Evolutionary conservation across 2,797 vertebrate species (phyloP), one percentile per base, ranked within the genome.

Genomic region (Pangasius larnaudii): DNA sequence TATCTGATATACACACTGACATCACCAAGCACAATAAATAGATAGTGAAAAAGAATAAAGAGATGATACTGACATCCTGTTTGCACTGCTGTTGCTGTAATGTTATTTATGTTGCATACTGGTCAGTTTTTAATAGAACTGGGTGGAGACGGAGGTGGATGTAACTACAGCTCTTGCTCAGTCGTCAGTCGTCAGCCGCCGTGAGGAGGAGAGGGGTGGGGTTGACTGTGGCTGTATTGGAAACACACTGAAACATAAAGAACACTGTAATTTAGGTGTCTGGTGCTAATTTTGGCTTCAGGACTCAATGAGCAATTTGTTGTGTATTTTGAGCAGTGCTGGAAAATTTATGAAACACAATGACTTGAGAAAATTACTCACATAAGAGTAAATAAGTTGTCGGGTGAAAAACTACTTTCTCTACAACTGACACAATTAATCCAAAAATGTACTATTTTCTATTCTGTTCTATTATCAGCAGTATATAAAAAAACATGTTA

Each of bases 251-350:
- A 42, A 82, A 67, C 18, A 84, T 67, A 51, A 61, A 24, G 56
- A 81, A 46, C 24, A 18, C 79, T 61, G 63, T 67, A 84, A 84
- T 84, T 84, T 65, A 33, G 9, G 46, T 69, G 61, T 67, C 78
- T 39, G 53, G 5, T 84, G 14, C 8, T 67, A 51, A 84, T 84
- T 84, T 51, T 19, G 81, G 9, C 61, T 67, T 49, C 22, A 18
- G 56, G 7, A 61, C 22, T 39, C 19, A 59, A 36, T 10, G 53
- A 59, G 30, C 58, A 42, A 27, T 46, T 42, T 61, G 58, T 42
- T 46, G 6, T 63, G 24, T 84, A 49, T 84, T 49, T 49, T 67
- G 27, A 49, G 39, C 81, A 49, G 36, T 27, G 36, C 36, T 27
- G 59, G 13, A 65, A 49, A 49, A 9, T 0, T 46, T 24, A 59